Evolutionary conservation across 2,888 invertebrate genomes (phyloP), one percentile per base, ranked within the genome.

Genomic region (Coenonympha arcania): DNA sequence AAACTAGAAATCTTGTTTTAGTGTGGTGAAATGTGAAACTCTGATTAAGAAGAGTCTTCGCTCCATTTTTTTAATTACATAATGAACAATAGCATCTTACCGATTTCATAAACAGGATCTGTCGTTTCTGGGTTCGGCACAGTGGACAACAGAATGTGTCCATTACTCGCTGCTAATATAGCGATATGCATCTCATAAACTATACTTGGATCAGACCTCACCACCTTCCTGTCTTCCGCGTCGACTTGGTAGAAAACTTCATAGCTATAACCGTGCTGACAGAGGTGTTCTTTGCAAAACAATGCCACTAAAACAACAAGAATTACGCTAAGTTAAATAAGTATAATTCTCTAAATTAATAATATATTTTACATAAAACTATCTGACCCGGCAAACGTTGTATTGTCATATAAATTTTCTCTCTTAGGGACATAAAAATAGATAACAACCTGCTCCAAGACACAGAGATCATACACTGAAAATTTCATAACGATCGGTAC

Each of bases 101-200:
- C 92, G 37, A 92, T 89, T 78, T 93, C 92, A 71, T 92, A 92
- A 0, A 91, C 91, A 0, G 89, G 83, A 62, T 90, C 90, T 1
- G 52, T 60, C 1, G 64, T 54, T 0, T 73, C 65, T 0, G 90
- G 88, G 4, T 64, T 68, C 0, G 77, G 68, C 0, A 81, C 80
- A 0, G 89, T 78, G 0, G 92, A 89, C 6, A 93, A 69, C 16
- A 92, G 69, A 36, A 93, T 90, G 61, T 92, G 92, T 0, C 92
- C 92, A 68, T 93, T 91, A 68, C 90, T 91, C 0, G 83, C 69
- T 0, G 90, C 90, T 57, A 91, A 75, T 19, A 92, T 90, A 0
- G 90, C 90, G 45, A 92, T 87, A 63, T 91, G 91, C 73, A 92
- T 88, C 62, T 91, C 90, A 9, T 73, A 76, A 15, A 64, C 78